Evolutionary conservation across 2,797 vertebrate species (phyloP), one percentile per base, ranked within the genome.

Genomic region (Sphaeramia orbicularis): DNA sequence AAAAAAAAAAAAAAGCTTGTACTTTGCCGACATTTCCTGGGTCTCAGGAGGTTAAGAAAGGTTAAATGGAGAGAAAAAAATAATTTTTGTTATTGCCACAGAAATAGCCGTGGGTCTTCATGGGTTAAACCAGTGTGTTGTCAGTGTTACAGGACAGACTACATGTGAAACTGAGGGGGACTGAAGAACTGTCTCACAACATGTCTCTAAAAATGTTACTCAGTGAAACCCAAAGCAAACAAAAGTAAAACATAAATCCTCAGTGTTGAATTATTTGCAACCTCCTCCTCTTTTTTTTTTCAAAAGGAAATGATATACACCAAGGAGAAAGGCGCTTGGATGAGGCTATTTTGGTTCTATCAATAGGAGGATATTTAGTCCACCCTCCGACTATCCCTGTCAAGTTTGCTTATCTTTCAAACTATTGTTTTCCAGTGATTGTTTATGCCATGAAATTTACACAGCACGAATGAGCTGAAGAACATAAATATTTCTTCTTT

Each of bases 281-380:
- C 55, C 4, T 42, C 16, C 30, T 38, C 8, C 18, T 48, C 10
- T 41, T 62, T 12, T 42, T 67, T 71, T 35, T 65, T 64, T 16
- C 14, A 3, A 54, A 30, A 76, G 85, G 86, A 89, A 86, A 40
- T 50, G 32, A 75, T 48, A 27, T 35, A 18, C 19, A 16, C 9
- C 9, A 15, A 9, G 40, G 66, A 78, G 70, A 71, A 65, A 65
- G 59, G 47, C 18, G 49, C 51, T 65, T 52, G 44, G 27, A 62
- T 53, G 71, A 50, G 62, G 61, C 70, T 86, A 86, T 87, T 89
- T 81, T 69, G 2, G 64, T 70, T 69, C 38, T 27, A 63, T 91
- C 86, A 90, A 89, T 86, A 57, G 89, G 81, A 91, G 89, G 86
- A 91, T 90, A 91, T 91, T 89, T 87, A 74, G 65, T 68, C 80